Evolutionary conservation across 2,113 vertebrate species (phyloP).

Genomic region (Egretta garzetta): DNA sequence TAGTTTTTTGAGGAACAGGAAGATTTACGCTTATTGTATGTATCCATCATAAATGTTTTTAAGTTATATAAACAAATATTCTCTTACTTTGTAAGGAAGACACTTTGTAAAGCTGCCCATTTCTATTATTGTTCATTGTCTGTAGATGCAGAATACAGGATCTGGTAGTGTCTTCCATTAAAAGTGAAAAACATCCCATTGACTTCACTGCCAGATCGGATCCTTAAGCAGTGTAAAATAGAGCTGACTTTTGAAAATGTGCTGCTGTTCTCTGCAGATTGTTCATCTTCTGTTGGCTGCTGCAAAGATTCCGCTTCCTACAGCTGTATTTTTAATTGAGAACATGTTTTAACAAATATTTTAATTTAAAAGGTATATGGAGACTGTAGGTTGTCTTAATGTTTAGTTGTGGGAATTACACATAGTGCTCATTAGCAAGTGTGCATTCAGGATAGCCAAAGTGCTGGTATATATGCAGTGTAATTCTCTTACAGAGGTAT

Average conservation of each 20-base stretch:
- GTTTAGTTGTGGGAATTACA: background rate
- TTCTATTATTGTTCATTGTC: background rate
- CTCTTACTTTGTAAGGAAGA: background rate
- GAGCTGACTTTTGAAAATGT: constrained; percentile 6
- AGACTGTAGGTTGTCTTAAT: background rate
- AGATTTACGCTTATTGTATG: background rate
- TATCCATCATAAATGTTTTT: background rate
- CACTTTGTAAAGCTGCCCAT: background rate
- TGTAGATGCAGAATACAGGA: background rate
- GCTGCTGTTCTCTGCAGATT: background rate
- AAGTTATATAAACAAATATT: background rate
- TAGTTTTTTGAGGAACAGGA: background rate
- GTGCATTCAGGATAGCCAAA: background rate
- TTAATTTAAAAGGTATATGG: constrained; percentile 27
- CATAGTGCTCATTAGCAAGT: background rate
- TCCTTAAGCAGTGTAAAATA: background rate
- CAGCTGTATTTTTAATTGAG: constrained; percentile 23
- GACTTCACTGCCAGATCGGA: background rate
- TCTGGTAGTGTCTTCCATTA: background rate
- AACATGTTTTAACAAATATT: constrained; percentile 26
- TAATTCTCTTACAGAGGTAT: constrained; percentile 29
- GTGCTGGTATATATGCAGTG: background rate
- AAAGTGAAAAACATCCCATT: background rate
- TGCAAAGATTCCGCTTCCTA: background rate
- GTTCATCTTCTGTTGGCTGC: background rate